Evolutionary conservation across 2,888 invertebrate genomes (phyloP), one percentile per base, ranked within the genome.

Genomic region (Teleiodes luculella): DNA sequence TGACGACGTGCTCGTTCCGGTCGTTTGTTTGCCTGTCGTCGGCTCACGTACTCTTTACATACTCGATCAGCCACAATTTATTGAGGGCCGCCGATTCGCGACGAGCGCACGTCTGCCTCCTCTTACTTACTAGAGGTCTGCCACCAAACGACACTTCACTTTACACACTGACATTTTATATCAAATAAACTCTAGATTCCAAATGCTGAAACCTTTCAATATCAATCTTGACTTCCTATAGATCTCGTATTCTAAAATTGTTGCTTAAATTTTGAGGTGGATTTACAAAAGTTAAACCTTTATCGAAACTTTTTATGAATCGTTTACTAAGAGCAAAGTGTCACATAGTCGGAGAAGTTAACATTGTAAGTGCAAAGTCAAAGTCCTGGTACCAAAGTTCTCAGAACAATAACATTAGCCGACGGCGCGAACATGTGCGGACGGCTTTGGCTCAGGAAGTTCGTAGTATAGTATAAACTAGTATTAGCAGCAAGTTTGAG

Each of bases 401-500:
- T 10, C 18, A n/a, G 53, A 53, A 31, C 49, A 37, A 45, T 50
- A 43, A 43, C 55, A 50, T 30, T 30, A 30, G 39, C 20, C 41
- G 50, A 20, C 37, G 30, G 28, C 30, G 31, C 39, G 53, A 53
- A 49, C 56, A 56, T 53, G 53, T 52, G 55, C 47, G 16, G 28
- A 18, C 61, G 70, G 68, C 66, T 57, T 63, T 63, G 61, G 62
- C 24, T 24, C 24, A 24, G 72, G 74, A 78, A 76, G 74, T 77
- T 78, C 73, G 80, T 81, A 86, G 76, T 86, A 85, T 10, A 37
- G 39, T 18, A 39, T 24, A 24, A 24, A 14, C 39, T 39, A 39
- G 39, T 39, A 39, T 82, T 80, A 83, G 77, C 74, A 84, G 77
- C 78, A 80, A 86, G 84, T 86, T 84, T 81, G 78, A 81, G 83